A percentile compares a stretch with the other conserved stretches of the same genome.
Evolutionary conservation across 2,113 vertebrate species (phyloP).

Genomic region (Pelobates fuscus): DNA sequence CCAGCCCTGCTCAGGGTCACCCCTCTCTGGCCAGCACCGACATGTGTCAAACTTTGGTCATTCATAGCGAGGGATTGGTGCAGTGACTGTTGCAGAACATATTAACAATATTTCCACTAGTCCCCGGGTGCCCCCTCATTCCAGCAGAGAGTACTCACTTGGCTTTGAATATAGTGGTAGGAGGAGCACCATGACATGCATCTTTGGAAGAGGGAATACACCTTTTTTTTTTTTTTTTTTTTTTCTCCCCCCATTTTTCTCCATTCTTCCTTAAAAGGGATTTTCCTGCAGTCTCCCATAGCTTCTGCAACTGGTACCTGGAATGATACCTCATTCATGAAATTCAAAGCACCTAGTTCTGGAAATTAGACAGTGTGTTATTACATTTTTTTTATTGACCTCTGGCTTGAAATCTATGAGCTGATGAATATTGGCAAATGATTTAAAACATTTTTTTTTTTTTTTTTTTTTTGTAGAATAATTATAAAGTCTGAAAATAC

Average conservation of each 20-base stretch:
- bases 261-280: slow-evolving; percentile 3
- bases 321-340: neutral
- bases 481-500: too few relatives aligned
- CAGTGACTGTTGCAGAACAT: neutral
- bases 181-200: slow-evolving; percentile 13
- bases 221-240: neutral
- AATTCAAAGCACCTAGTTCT: too few relatives aligned
- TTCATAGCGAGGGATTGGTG: neutral
- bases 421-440: too few relatives aligned
- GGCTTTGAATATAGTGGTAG: neutral
- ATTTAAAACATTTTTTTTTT: too few relatives aligned
- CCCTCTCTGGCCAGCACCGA: neutral
- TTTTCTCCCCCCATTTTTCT: neutral
- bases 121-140: neutral
- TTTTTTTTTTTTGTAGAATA: too few relatives aligned
- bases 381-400: too few relatives aligned
- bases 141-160: neutral
- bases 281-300: slow-evolving; percentile 25
- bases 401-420: too few relatives aligned
- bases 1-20: neutral
- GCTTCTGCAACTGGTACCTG: slow-evolving; percentile 1
- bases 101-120: neutral
- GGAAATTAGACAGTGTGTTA: too few relatives aligned
- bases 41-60: neutral
- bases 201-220: neutral